Percentiles rank a stretch among this genome's conserved stretches.
Conservation (phyloP, 2,797 vertebrate species). For the Pseudopleuronectes americanus region DNA sequence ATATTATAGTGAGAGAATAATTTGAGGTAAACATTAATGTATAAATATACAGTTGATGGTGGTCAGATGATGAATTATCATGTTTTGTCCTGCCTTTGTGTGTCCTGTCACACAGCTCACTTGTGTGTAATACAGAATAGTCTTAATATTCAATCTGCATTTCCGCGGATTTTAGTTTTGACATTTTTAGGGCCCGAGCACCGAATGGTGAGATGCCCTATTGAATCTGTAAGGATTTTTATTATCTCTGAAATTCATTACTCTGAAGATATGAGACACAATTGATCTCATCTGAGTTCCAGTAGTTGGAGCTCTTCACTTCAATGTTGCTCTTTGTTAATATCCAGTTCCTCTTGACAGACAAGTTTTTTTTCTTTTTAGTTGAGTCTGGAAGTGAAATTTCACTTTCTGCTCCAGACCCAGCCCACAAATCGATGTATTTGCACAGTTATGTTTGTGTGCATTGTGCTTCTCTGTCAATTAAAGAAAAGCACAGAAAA, state of each 20-base stretch:
- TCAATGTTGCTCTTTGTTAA: background rate
- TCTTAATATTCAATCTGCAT: conserved; percentile 6
- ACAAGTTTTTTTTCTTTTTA: conserved; percentile 1
- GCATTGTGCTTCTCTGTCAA: background rate
- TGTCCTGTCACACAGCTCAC: background rate
- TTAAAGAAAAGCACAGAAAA: no score
- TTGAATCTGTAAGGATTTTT: no score
- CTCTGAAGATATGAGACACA: no score
- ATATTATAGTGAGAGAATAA: no score
- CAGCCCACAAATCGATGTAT: no score
- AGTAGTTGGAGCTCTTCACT: conserved; percentile 17
- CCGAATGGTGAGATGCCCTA: no score
- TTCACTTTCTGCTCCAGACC: conserved; percentile 31
- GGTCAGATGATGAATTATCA: background rate
- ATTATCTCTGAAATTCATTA: no score
- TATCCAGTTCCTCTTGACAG: conserved; percentile 47
- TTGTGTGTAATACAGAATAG: background rate
- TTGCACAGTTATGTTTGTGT: background rate
- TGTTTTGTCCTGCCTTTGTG: conserved; percentile 2
- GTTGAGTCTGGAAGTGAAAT: conserved; percentile 25
- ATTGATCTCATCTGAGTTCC: conserved; percentile 14
- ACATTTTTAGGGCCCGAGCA: no score
- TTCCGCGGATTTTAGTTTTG: no score
- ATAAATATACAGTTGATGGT: background rate
- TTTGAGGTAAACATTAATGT: background rate